Evolutionary conservation across 2,888 invertebrate species (phyloP).

Genomic region (Platycnemis pennipes): DNA sequence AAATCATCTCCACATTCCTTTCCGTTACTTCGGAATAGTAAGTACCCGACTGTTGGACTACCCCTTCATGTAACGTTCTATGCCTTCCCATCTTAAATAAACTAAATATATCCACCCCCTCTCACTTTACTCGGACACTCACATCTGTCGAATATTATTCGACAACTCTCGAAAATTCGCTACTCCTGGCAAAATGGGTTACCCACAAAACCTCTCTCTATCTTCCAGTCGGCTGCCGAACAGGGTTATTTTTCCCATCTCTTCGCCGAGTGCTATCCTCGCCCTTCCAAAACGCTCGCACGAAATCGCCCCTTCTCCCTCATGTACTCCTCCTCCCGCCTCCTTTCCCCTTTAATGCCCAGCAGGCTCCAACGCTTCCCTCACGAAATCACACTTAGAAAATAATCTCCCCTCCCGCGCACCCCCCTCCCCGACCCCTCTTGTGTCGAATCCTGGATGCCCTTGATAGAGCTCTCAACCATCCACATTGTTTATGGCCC

Average conservation of each 20-base stretch:
- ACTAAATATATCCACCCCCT: not conserved
- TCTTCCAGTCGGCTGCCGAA: not conserved
- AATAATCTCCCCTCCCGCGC: not conserved
- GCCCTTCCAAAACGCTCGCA: not conserved
- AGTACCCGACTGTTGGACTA: not conserved
- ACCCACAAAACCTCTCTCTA: not conserved
- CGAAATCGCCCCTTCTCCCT: not conserved
- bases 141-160: not conserved
- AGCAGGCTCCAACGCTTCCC: not conserved
- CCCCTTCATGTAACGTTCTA: not conserved
- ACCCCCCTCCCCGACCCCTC: not conserved
- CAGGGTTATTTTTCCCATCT: not conserved
- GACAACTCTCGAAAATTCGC: not conserved
- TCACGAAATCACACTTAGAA: not conserved
- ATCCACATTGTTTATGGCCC: constrained; percentile 54
- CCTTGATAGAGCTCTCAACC: constrained; percentile 1
- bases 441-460: not conserved
- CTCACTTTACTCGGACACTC: not conserved
- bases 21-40: not conserved
- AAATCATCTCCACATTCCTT: not conserved
- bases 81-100: not conserved
- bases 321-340: too few species aligned
- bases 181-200: not conserved
- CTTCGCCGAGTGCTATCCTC: not conserved
- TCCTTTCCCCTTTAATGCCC: not conserved